These are phyloP conservation scores for Epinotia brunnichana DNA, from an alignment of 2,888 invertebrate species.

Conservation along the genomic window DNA sequence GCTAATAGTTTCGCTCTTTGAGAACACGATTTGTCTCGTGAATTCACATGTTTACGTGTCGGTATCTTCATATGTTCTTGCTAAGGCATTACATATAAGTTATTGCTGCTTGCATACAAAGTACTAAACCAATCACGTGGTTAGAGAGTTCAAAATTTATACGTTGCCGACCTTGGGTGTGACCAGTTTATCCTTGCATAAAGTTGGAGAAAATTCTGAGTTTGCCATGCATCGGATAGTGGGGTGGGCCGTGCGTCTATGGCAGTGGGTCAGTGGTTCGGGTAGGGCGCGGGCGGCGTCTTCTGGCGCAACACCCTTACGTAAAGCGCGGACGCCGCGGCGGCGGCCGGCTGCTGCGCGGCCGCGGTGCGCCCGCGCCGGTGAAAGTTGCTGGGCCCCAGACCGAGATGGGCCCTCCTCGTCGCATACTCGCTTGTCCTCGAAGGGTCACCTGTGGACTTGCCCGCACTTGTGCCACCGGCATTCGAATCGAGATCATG, in stretches of 20 bases:
- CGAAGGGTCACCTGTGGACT: constrained; percentile 34
- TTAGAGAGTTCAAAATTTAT: neutral
- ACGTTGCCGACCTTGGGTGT: constrained; percentile 3
- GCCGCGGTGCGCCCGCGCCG: constrained; percentile 48
- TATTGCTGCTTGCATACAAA: neutral
- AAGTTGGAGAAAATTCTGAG: constrained; percentile 56
- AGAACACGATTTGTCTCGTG: neutral
- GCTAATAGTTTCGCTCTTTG: neutral
- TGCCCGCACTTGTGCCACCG: constrained; percentile 31
- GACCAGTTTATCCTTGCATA: constrained; percentile 1
- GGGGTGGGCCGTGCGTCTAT: constrained; percentile 59
- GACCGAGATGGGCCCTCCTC: constrained; percentile 57
- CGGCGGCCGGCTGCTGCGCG: constrained; percentile 57
- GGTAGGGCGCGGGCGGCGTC: constrained; percentile 71
- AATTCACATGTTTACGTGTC: too few relatives aligned
- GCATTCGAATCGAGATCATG: constrained; percentile 35
- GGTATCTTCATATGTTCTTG: too few relatives aligned
- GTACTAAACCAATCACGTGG: neutral
- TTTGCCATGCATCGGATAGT: constrained; percentile 55
- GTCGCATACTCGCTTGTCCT: constrained; percentile 30
- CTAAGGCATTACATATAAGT: neutral
- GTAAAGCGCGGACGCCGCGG: constrained; percentile 71
- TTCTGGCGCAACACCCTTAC: constrained; percentile 82
- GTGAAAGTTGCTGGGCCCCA: constrained; percentile 74
- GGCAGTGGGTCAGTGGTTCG: constrained; percentile 82